These are phyloP conservation scores for Setophaga petechia DNA, from an alignment of 2,113 vertebrate species.

Conservation along the genomic window DNA sequence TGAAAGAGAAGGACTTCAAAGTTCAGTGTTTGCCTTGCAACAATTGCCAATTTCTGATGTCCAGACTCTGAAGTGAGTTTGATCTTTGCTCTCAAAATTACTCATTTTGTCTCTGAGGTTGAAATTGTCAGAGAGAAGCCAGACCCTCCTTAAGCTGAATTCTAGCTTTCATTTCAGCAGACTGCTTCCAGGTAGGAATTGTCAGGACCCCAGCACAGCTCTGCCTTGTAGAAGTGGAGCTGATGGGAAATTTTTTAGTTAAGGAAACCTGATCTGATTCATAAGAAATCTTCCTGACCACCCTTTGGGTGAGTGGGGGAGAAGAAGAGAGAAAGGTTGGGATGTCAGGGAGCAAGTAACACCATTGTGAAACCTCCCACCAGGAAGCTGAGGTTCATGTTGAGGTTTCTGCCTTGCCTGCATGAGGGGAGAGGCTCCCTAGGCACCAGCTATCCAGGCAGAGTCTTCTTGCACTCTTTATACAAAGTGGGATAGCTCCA, in stretches of 20 bases:
- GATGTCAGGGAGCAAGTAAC: neutral
- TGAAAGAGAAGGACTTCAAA: slow-evolving; percentile 16
- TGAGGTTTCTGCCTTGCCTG: neutral
- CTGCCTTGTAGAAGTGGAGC: neutral
- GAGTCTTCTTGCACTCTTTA: neutral
- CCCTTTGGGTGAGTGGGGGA: neutral
- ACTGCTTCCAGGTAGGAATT: neutral
- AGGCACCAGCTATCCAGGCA: neutral
- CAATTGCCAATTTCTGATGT: neutral
- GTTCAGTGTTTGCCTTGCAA: slow-evolving; percentile 13
- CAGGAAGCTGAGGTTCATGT: neutral
- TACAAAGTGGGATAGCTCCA: neutral
- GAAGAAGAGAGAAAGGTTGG: neutral
- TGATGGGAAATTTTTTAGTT: neutral
- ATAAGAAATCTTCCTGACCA: neutral
- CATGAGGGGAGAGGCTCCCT: neutral
- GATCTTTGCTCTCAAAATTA: slow-evolving; percentile 13
- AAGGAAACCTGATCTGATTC: neutral
- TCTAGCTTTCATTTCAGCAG: neutral
- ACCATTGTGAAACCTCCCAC: neutral
- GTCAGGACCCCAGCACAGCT: neutral
- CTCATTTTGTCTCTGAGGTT: neutral
- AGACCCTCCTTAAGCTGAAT: neutral
- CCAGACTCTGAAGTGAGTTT: neutral
- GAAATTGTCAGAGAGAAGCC: neutral